Percentiles rank a stretch among this genome's conserved stretches.
Evolutionary conservation across 1,140 invertebrate genomes (phyloP).

Genomic region (Hormaphis cornu): DNA sequence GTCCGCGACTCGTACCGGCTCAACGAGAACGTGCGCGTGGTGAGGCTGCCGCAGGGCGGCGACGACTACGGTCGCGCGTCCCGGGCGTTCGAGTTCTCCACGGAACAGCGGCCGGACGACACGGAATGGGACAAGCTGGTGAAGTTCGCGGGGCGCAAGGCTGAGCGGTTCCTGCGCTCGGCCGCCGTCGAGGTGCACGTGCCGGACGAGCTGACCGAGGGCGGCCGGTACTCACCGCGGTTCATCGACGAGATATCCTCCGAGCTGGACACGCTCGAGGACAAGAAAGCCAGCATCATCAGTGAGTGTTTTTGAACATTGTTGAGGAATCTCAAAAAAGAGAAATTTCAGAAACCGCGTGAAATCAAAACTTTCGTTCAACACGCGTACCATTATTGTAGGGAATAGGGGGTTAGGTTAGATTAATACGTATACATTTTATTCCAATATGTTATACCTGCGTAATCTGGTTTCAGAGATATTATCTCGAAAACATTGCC

Average conservation of each 20-base stretch:
- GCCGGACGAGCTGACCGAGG: slow-evolving; percentile 55
- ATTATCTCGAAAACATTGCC: too few relatives aligned
- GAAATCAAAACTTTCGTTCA: too few relatives aligned
- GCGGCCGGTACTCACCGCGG: slow-evolving; percentile 59
- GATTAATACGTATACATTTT: too few relatives aligned
- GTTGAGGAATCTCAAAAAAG: too few relatives aligned
- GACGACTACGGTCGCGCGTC: slow-evolving; percentile 41
- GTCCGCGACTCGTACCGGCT: slow-evolving; percentile 49
- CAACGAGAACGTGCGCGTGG: slow-evolving; percentile 58
- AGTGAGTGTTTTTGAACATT: slow-evolving; percentile 51
- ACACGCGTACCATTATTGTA: too few relatives aligned
- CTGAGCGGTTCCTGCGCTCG: slow-evolving; percentile 62
- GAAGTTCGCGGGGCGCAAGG: slow-evolving; percentile 60
- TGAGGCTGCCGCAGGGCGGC: slow-evolving; percentile 50
- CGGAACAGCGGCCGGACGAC: slow-evolving; percentile 55
- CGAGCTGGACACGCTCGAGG: slow-evolving; percentile 67
- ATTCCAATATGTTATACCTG: too few relatives aligned
- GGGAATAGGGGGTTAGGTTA: too few relatives aligned
- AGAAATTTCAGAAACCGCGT: too few relatives aligned
- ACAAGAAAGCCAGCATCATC: slow-evolving; percentile 65
- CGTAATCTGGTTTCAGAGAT: too few relatives aligned
- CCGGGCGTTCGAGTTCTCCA: slow-evolving; percentile 52
- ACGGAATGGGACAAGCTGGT: slow-evolving; percentile 67
- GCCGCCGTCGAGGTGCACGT: slow-evolving; percentile 61
- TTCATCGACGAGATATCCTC: slow-evolving; percentile 72